phyloP scores from a whole-genome alignment of 2,888 invertebrate species.

The Callyntrura sp. region DNA sequence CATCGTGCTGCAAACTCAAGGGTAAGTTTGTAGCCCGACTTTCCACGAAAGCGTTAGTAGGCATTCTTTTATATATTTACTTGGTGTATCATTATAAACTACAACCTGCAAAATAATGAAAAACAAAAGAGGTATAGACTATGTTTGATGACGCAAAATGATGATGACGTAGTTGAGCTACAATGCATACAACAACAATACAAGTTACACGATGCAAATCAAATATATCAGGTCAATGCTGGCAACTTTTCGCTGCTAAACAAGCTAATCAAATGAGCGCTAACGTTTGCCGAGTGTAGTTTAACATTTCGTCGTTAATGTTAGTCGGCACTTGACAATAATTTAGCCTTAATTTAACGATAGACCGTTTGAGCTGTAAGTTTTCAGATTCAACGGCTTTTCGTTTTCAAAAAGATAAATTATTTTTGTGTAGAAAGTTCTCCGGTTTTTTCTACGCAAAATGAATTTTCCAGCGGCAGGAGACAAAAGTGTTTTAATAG shows the following conservation, averaged over 20 bases:
- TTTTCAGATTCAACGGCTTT: slow-evolving; percentile 52
- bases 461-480: slow-evolving; percentile 5
- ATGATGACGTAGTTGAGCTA: slow-evolving; percentile 1
- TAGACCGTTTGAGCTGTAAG: slow-evolving; percentile 63
- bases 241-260: slow-evolving; percentile 35
- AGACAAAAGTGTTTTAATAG: not conserved
- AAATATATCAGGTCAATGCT: slow-evolving; percentile 69
- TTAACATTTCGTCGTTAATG: slow-evolving; percentile 34
- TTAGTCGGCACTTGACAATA: slow-evolving; percentile 68
- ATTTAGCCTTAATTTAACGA: slow-evolving; percentile 62
- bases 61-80: too few species aligned
- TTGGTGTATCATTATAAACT: too few species aligned
- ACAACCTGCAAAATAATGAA: too few species aligned
- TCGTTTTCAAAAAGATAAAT: slow-evolving; percentile 60
- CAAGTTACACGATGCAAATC: too few species aligned
- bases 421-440: not conserved
- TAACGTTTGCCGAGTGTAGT: slow-evolving; percentile 64
- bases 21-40: too few species aligned
- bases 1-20: too few species aligned
- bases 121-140: slow-evolving; percentile 17
- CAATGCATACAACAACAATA: slow-evolving; percentile 38
- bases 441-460: slow-evolving; percentile 4
- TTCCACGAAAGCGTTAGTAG: too few species aligned
- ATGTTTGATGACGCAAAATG: slow-evolving; percentile 1
- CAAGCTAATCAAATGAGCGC: slow-evolving; percentile 26